Base-by-base conservation (phyloP, 2,888 invertebrate species). In the Acrobasis suavella region DNA sequence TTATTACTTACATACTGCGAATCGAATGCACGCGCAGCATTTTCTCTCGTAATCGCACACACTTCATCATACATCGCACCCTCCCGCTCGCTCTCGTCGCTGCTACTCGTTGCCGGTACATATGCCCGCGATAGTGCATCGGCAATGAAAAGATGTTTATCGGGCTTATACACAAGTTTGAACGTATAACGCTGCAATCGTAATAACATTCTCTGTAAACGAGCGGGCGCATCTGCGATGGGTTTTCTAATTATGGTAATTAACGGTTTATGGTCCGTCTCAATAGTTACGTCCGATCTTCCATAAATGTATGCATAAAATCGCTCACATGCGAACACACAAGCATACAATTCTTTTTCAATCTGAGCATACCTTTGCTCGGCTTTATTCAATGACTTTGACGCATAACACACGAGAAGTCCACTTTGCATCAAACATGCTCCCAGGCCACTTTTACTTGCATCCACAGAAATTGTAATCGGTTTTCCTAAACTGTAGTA, bases 401-500 rank as follows among this genome's bases (percentile, higher is more conserved):
- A 70, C 0, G 70, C 70, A 42, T 70, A 74, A 46, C 65, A 68
- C 0, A 73, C 69, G 1, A 71, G 74, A 1, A 55, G 17, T 38
- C 61, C 54, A 17, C 69, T 50, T 62, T 72, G 72, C 51, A 71
- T 16, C 5, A 72, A 52, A 62, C 65, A 65, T 0, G 71, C 72
- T 0, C 74, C 72, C 16, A 74, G 49, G 0, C 70, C 73, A 38
- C 64, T 64, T 50, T 68, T 72, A 51, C 70, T 70, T 0, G 68
- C 56, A 63, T 65, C 62, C 2, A 68, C 68, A 1, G 67, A 66
- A 16, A 69, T 52, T 0, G 62, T 51, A 16, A 69, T 51, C 14
- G 69, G 67, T 50, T 65, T 62, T 0, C 71, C 50, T 38, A 68
- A 9, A 49, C n/a, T 62, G 46, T 70, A 73, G 58, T 64, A 72